phyloP scores from a whole-genome alignment of 2,797 vertebrate genomes.

The Furcifer pardalis region DNA sequence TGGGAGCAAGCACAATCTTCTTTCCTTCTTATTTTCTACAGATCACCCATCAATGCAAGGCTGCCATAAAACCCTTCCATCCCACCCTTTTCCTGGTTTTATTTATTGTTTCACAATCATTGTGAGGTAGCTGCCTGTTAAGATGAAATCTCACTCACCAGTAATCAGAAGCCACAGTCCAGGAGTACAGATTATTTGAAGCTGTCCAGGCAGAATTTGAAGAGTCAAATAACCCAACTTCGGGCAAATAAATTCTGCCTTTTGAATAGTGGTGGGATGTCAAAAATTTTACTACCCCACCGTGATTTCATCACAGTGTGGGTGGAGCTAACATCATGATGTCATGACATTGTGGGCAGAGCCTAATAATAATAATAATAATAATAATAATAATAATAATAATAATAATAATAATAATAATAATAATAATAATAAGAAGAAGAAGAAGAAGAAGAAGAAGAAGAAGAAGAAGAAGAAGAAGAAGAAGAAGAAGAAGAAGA shows the following conservation, averaged over 20 bases:
- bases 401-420: no score
- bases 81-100: background rate
- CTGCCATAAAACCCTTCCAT: background rate
- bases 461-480: no score
- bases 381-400: no score
- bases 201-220: background rate
- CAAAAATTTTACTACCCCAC: no score
- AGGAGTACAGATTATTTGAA: background rate
- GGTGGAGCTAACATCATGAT: no score
- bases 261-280: no score
- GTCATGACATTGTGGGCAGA: no score
- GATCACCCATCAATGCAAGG: background rate
- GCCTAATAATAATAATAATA: no score
- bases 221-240: background rate
- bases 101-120: background rate
- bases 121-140: background rate
- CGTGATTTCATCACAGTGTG: no score
- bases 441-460: no score
- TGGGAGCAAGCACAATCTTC: background rate
- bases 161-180: background rate
- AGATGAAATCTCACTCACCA: background rate
- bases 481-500: no score
- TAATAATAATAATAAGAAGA: no score
- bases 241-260: background rate
- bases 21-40: background rate